phyloP scores from a whole-genome alignment of 2,797 vertebrate species.

The Cuculus canorus region DNA sequence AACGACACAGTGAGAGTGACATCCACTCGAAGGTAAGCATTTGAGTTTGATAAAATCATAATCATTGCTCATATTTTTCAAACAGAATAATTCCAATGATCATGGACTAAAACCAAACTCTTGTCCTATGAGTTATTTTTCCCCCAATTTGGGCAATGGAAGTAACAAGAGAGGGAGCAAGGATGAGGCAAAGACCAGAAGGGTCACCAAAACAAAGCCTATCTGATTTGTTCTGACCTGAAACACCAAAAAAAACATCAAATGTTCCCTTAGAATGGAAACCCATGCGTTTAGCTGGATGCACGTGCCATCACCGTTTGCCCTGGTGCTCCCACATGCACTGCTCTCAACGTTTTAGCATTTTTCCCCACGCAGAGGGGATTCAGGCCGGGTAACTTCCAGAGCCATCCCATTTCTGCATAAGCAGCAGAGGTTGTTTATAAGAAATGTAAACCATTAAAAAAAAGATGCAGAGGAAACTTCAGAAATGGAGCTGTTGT shows the following conservation, averaged over 20 bases:
- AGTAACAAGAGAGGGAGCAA: not conserved
- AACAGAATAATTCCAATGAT: not conserved
- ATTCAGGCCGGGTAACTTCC: not conserved
- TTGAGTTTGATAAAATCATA: not conserved
- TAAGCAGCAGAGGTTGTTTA: not conserved
- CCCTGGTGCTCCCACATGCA: not conserved
- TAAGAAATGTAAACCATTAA: slow-evolving; percentile 27
- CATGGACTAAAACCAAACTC: not conserved
- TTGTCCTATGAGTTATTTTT: not conserved
- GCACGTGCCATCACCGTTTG: rapidly evolving
- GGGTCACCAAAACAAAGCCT: not conserved
- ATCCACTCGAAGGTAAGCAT: not conserved
- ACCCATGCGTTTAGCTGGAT: rapidly evolving
- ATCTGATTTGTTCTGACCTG: not conserved
- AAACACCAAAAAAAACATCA: not conserved
- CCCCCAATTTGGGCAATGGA: not conserved
- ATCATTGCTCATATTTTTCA: not conserved
- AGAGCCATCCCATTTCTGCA: not conserved
- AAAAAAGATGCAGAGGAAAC: slow-evolving; percentile 61
- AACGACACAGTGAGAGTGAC: not conserved
- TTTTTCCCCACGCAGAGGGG: not conserved
- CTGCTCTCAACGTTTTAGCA: not conserved
- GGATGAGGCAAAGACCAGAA: not conserved
- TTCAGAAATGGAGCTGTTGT: slow-evolving; percentile 59
- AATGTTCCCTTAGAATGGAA: not conserved